Conservation (phyloP, 2,113 vertebrate genomes). For the Cisticola juncidis region DNA sequence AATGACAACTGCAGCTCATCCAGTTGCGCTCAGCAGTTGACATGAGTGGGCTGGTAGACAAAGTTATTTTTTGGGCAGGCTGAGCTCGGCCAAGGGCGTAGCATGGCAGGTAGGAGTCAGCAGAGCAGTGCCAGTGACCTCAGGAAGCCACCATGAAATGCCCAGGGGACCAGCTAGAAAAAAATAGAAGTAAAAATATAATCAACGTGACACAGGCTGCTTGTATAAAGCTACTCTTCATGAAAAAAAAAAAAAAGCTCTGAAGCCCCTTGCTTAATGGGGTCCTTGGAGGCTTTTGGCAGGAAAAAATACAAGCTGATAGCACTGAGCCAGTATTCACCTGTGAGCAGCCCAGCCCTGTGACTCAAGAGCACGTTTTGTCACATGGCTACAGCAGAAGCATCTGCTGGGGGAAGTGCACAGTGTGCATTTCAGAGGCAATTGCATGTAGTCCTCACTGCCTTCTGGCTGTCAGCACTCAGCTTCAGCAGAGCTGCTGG, state of each 20-base stretch:
- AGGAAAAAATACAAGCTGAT: background rate
- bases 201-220: background rate
- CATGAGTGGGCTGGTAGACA: background rate
- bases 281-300: background rate
- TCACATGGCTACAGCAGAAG: background rate
- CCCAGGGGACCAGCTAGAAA: background rate
- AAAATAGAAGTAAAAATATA: background rate
- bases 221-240: background rate
- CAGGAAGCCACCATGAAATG: background rate
- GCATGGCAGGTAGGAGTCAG: background rate
- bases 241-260: too few relatives aligned
- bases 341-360: background rate
- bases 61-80: background rate
- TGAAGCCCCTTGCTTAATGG: background rate
- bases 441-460: background rate
- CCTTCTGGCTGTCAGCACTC: background rate
- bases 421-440: background rate
- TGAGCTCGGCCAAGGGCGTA: background rate
- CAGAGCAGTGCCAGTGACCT: background rate
- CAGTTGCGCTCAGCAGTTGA: background rate
- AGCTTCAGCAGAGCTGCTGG: background rate
- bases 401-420: background rate
- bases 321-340: background rate
- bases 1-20: background rate
- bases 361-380: background rate